Percentiles rank a stretch among this genome's conserved stretches.
Evolutionary conservation across 2,888 invertebrate species (phyloP).

Genomic region (Noctua pronuba): DNA sequence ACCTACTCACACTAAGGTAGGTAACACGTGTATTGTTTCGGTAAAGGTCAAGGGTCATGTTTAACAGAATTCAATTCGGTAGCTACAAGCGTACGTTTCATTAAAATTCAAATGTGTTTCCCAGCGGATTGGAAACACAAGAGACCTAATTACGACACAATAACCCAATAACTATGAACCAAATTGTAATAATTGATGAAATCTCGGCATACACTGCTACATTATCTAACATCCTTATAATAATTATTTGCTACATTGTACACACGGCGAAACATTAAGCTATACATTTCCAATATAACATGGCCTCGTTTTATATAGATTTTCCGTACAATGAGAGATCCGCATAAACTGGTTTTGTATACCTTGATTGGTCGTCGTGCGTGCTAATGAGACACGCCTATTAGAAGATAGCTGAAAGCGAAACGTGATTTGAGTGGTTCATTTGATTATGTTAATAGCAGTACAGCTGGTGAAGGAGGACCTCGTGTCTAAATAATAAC

Average conservation of each 20-base stretch:
- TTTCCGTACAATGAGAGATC: too few species aligned
- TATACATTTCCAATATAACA: too few species aligned
- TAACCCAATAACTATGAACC: neutral
- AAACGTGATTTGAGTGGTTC: neutral
- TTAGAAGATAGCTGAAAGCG: neutral
- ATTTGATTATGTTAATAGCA: neutral
- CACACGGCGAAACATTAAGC: too few species aligned
- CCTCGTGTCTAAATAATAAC: too few species aligned
- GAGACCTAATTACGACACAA: neutral
- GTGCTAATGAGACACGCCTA: neutral
- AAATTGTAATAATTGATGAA: neutral
- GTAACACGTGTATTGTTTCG: conserved; percentile 21
- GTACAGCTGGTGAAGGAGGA: too few species aligned
- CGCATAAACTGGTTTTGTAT: too few species aligned
- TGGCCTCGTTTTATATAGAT: too few species aligned
- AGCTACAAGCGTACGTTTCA: conserved; percentile 24
- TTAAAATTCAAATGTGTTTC: conserved; percentile 23
- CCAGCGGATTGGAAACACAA: neutral
- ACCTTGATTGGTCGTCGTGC: too few species aligned
- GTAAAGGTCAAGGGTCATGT: conserved; percentile 28
- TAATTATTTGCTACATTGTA: neutral
- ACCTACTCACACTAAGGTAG: conserved; percentile 13
- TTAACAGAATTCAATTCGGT: conserved; percentile 34
- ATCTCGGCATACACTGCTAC: neutral
- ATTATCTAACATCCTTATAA: neutral